These are phyloP conservation scores for Dinothrombium tinctorium DNA, from an alignment of 1,140 invertebrate genomes.

Conservation along the genomic window DNA sequence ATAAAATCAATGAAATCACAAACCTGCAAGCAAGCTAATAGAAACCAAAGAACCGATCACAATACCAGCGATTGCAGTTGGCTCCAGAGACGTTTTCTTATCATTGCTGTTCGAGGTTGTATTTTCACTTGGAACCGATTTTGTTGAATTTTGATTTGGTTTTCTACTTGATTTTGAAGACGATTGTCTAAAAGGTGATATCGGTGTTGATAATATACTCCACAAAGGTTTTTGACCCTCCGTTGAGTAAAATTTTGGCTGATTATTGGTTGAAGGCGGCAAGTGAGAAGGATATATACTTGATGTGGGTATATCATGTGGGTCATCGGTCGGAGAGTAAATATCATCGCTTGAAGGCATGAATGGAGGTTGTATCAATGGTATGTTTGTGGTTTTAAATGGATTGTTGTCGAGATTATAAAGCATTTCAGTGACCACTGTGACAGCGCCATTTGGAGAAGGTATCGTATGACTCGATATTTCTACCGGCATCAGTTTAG, in stretches of 20 bases:
- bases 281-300: neutral
- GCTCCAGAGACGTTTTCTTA: neutral
- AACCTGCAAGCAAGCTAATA: constrained; percentile 9
- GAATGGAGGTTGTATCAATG: neutral
- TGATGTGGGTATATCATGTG: neutral
- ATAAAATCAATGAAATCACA: neutral
- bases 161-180: neutral
- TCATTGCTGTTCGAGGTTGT: neutral
- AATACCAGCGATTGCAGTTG: constrained; percentile 31
- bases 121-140: neutral
- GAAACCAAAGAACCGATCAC: constrained; percentile 12
- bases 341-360: neutral
- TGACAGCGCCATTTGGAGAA: constrained; percentile 4
- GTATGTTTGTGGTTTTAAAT: neutral
- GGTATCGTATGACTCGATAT: neutral
- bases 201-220: neutral
- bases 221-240: too few species aligned
- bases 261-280: neutral
- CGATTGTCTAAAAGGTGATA: neutral
- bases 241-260: neutral
- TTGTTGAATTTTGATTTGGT: neutral
- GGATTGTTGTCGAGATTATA: constrained; percentile 10
- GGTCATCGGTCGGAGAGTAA: neutral
- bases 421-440: constrained; percentile 6
- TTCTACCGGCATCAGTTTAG: constrained; percentile 1